Conservation (phyloP, 2,113 vertebrate species). For the Oreochromis niloticus region DNA sequence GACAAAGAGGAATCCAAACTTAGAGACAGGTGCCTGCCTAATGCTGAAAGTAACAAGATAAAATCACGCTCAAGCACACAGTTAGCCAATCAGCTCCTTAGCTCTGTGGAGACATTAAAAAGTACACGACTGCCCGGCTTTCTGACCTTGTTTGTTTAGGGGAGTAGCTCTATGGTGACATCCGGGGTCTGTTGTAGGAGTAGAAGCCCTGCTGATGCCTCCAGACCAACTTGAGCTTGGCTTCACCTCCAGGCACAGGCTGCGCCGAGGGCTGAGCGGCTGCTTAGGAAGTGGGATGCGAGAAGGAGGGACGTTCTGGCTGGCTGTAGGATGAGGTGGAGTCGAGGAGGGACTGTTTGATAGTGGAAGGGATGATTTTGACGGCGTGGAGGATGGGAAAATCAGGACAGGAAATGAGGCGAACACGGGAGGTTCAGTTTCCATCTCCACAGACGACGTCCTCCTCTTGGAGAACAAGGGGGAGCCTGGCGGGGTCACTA, state of each 20-base stretch:
- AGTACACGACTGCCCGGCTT: neutral
- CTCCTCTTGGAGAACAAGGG: neutral
- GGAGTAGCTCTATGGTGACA: neutral
- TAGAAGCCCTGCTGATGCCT: neutral
- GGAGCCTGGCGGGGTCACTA: slow-evolving; percentile 9
- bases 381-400: neutral
- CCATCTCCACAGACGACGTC: slow-evolving; percentile 4
- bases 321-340: neutral
- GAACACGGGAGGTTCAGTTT: slow-evolving; percentile 28
- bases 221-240: neutral
- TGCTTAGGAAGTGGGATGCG: slow-evolving; percentile 61
- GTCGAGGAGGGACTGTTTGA: neutral
- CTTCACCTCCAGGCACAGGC: slow-evolving; percentile 31
- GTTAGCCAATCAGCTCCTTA: neutral
- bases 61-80: neutral
- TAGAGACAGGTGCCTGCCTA: neutral
- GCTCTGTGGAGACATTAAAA: neutral
- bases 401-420: slow-evolving; percentile 70
- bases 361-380: neutral
- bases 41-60: neutral
- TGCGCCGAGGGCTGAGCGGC: slow-evolving; percentile 41
- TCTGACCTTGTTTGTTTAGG: slow-evolving; percentile 32
- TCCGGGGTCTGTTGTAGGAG: neutral
- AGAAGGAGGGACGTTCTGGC: slow-evolving; percentile 13
- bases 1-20: neutral